Conservation (phyloP, 2,888 invertebrate genomes). For the Coronaproctus castanopsis region DNA sequence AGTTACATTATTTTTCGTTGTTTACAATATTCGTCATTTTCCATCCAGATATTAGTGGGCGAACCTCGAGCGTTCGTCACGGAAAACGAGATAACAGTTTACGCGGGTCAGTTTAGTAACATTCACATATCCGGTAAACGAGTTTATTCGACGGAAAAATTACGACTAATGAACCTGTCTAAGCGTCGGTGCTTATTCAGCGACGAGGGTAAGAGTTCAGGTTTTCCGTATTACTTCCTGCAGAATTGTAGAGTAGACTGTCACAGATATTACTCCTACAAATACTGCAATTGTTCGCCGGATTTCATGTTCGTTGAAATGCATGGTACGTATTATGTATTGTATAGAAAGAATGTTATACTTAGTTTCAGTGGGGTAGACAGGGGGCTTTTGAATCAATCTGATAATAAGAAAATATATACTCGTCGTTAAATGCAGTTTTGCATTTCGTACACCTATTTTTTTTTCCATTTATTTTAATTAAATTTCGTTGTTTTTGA, state of each 20-base stretch:
- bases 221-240: constrained; percentile 19
- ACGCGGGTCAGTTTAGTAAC: constrained; percentile 21
- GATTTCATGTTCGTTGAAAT: constrained; percentile 21
- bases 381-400: too few relatives aligned
- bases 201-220: constrained; percentile 17
- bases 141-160: constrained; percentile 18
- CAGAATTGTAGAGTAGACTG: constrained; percentile 24
- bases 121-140: too few relatives aligned
- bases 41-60: constrained; percentile 21
- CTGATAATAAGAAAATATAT: too few relatives aligned
- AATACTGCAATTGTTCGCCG: constrained; percentile 24
- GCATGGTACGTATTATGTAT: constrained; percentile 15
- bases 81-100: constrained; percentile 20
- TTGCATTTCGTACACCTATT: too few relatives aligned
- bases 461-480: too few relatives aligned
- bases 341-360: too few relatives aligned
- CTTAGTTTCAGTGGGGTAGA: too few relatives aligned
- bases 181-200: constrained; percentile 20
- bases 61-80: constrained; percentile 22
- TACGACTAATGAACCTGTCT: constrained; percentile 15
- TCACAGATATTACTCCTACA: constrained; percentile 20
- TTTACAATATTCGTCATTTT: too few relatives aligned
- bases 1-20: too few relatives aligned
- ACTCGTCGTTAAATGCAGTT: too few relatives aligned
- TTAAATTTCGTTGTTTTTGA: too few relatives aligned